Evolutionary conservation across 2,113 vertebrate species (phyloP).

Genomic region (Chlamydotis undulata): DNA sequence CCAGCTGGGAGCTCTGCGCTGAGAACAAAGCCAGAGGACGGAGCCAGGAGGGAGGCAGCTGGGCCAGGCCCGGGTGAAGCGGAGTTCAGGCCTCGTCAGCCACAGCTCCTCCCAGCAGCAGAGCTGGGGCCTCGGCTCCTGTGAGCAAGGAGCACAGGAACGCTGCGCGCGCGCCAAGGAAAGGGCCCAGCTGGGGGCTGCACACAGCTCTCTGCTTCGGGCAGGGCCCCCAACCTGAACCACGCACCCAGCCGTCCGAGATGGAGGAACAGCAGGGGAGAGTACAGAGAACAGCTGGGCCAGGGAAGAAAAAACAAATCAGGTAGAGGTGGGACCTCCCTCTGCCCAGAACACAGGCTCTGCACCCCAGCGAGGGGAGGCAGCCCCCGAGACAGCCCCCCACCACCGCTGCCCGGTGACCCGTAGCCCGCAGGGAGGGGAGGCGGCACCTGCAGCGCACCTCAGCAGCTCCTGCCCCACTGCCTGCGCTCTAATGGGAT

Average conservation of each 20-base stretch:
- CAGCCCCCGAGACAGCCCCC: no score
- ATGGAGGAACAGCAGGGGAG: not conserved
- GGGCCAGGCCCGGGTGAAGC: slow-evolving; percentile 60
- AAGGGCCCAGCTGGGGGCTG: slow-evolving; percentile 57
- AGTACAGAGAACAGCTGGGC: not conserved
- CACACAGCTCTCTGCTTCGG: not conserved
- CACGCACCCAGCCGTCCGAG: not conserved
- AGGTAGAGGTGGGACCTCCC: not conserved
- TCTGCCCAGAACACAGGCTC: not conserved
- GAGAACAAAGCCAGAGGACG: not conserved
- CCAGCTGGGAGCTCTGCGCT: not conserved
- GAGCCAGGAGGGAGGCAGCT: slow-evolving; percentile 38
- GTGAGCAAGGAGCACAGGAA: not conserved
- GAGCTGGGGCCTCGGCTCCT: slow-evolving; percentile 53
- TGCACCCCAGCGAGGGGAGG: not conserved
- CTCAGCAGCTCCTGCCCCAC: not conserved
- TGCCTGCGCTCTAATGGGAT: not conserved
- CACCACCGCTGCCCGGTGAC: no score
- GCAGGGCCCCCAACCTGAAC: not conserved
- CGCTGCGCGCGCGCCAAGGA: not conserved
- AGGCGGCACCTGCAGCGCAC: not conserved
- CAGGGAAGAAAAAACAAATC: fast-evolving
- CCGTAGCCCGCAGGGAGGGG: not conserved
- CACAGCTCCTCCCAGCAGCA: slow-evolving; percentile 56
- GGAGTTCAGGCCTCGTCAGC: slow-evolving; percentile 51